Conservation (phyloP, 2,113 vertebrate species). For the Corythaeola cristata region DNA sequence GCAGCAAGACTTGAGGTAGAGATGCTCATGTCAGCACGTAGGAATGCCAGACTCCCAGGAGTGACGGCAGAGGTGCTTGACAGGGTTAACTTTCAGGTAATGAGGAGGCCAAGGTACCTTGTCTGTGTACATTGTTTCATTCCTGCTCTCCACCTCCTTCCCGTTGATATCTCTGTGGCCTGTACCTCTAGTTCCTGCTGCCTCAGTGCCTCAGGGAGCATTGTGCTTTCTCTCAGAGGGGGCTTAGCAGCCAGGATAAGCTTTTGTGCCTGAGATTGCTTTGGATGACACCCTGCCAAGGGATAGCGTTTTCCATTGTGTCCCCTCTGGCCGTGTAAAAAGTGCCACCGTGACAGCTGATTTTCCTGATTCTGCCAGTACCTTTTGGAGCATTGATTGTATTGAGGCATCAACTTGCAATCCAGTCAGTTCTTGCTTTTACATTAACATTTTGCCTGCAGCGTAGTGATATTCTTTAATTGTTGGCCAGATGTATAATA, state of each 20-base stretch:
- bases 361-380: neutral
- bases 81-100: neutral
- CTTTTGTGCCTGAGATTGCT: neutral
- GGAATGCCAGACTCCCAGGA: neutral
- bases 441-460: neutral
- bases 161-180: neutral
- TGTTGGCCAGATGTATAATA: neutral
- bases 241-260: neutral
- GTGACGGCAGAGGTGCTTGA: neutral
- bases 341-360: neutral
- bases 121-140: neutral
- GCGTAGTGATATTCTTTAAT: neutral
- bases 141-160: neutral
- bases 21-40: accelerated
- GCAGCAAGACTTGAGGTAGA: neutral
- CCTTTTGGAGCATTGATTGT: neutral
- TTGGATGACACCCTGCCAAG: neutral
- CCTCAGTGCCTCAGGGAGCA: neutral
- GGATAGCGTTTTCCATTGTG: neutral
- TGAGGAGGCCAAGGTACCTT: neutral
- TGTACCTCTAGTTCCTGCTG: neutral
- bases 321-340: neutral
- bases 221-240: neutral
- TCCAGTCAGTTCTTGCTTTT: neutral
- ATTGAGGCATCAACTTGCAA: neutral